Percentiles rank a stretch among this genome's conserved stretches.
phyloP scores from a whole-genome alignment of 2,113 vertebrate genomes.

The Syngnathus typhle region DNA sequence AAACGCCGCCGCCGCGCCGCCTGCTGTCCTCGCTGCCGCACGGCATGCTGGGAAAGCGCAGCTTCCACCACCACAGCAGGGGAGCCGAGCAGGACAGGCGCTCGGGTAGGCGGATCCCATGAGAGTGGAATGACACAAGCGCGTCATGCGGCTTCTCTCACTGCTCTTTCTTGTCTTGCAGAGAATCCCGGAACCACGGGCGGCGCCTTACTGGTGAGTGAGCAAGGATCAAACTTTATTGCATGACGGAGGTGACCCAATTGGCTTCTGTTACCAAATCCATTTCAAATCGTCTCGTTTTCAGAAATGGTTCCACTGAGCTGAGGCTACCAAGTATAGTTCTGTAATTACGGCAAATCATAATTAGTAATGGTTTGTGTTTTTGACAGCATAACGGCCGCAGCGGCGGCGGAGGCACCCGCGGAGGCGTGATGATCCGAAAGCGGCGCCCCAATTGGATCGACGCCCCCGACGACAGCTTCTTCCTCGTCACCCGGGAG shows the following conservation, averaged over 20 bases:
- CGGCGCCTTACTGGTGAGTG: constrained; percentile 78
- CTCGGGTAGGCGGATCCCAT: constrained; percentile 37
- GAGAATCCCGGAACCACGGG: constrained; percentile 74
- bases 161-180: constrained; percentile 61
- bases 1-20: constrained; percentile 81
- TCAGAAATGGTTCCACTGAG: background rate
- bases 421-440: constrained; percentile 77
- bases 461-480: constrained; percentile 83
- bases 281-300: background rate
- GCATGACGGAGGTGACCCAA: background rate
- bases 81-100: constrained; percentile 77
- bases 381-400: constrained; percentile 77
- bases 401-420: constrained; percentile 64
- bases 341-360: background rate
- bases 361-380: background rate
- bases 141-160: constrained; percentile 12
- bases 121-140: background rate
- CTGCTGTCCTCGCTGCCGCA: constrained; percentile 83
- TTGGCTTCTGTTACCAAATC: background rate
- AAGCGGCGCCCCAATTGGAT: constrained; percentile 87
- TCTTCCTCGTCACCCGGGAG: constrained; percentile 87
- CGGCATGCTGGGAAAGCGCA: constrained; percentile 93
- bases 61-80: constrained; percentile 91
- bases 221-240: background rate
- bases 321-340: background rate